Base-by-base conservation (phyloP, 2,888 invertebrate species). In the Macrosiphum euphorbiae region DNA sequence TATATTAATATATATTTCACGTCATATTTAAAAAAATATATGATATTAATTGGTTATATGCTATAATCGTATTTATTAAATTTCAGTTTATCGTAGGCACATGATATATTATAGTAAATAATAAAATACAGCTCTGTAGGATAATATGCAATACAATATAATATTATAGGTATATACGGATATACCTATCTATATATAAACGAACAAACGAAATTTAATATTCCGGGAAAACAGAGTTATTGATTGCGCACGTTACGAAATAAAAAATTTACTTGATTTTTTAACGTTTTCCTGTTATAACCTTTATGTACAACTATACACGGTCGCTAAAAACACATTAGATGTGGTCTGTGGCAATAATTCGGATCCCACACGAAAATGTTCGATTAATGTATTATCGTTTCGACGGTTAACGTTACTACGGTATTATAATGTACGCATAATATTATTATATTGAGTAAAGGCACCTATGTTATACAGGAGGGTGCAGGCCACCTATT, bases 371-470 rank as follows among this genome's bases (percentile, higher is more conserved):
- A 78, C 35, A 78, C 78, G 35, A 78, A 35, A 78, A 35, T 35
- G 35, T 78, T 78, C 35, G 78, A 78, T 78, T 78, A 78, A 78
- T 78, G 78, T 78, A 41, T 78, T 78, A 78, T 78, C 78, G 20
- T 78, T 78, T 78, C 20, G 35, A 78, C 3, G 7, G 67, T n/a
- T 20, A 78, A 78, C 20, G 20, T 78, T 35, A 35, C 78, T 24
- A 58, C 8, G 20, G 24, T 78, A 35, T 20, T 35, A 20, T 78
- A 78, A 35, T 35, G 78, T 78, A 20, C 20, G 78, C 35, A 35
- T 67, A 67, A 67, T 78, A 35, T 78, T 20, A 78, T 67, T 78
- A 35, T 78, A 20, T 8, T 35, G 78, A 35, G 35, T 78, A 78
- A 20, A 78, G 26, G 58, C 2, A 35, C 2, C 35, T 8, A 1